Evolutionary conservation across 2,797 vertebrate genomes (phyloP).

Genomic region (Coluber constrictor): DNA sequence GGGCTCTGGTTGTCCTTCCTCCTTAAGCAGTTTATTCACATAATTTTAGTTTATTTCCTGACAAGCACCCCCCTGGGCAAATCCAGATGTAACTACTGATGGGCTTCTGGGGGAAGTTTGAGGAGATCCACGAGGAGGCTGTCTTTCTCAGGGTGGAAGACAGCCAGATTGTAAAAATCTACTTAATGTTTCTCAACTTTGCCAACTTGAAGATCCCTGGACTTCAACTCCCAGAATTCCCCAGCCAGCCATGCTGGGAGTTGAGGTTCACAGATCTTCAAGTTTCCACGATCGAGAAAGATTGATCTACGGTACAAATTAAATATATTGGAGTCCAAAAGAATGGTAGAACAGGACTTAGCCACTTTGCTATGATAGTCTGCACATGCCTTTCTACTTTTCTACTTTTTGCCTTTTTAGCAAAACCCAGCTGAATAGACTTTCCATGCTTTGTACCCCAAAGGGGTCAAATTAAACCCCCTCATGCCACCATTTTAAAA

Average conservation of each 20-base stretch:
- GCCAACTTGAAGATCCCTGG: not conserved
- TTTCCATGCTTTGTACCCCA: not conserved
- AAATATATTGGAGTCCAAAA: not conserved
- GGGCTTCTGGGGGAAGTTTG: conserved; percentile 27
- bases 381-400: not conserved
- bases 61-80: conserved; percentile 67
- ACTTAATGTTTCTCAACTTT: not conserved
- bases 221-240: not conserved
- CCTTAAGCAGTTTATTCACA: conserved; percentile 80
- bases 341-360: not conserved
- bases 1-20: conserved; percentile 75
- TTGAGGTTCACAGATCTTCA: not conserved
- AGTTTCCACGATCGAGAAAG: not conserved
- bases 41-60: conserved; percentile 65
- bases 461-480: not conserved
- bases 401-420: not conserved
- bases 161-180: not conserved
- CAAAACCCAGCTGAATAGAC: not conserved
- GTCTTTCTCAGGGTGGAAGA: not conserved
- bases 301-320: not conserved
- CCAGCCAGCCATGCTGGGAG: not conserved
- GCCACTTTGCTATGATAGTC: not conserved
- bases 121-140: not conserved
- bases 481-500: not conserved
- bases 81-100: conserved; percentile 65